Percentiles rank a stretch among this genome's conserved stretches.
phyloP scores from a whole-genome alignment of 2,113 vertebrate genomes.

The Eclectus roratus region DNA sequence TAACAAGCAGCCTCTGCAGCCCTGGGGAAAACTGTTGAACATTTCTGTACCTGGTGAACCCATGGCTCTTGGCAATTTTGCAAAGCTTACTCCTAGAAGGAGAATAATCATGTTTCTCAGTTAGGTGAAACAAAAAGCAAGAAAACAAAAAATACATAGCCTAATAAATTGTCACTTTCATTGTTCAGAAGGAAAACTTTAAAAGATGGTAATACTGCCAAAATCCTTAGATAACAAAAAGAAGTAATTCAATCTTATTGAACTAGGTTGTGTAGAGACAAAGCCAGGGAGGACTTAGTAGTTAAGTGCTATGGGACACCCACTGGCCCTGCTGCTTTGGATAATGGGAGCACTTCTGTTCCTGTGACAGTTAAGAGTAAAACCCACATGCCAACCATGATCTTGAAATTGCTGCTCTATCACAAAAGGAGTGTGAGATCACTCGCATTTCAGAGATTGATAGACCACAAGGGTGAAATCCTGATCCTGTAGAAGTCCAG shows the following conservation, averaged over 20 bases:
- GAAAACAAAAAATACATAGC: not conserved
- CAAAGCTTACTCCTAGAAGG: not conserved
- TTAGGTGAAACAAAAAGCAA: not conserved
- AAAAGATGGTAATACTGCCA: not conserved
- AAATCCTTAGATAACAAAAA: not conserved
- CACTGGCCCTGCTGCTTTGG: rapidly evolving
- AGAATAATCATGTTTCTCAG: not conserved
- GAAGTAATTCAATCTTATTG: not conserved
- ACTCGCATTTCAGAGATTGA: not conserved
- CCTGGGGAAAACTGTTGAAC: not conserved
- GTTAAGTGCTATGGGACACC: not conserved
- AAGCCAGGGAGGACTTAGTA: not conserved
- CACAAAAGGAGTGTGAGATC: not conserved
- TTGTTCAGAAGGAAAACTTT: not conserved
- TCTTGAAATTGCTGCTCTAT: not conserved
- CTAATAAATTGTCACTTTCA: not conserved
- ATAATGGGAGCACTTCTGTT: not conserved
- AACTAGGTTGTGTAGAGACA: not conserved
- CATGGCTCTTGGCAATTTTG: not conserved
- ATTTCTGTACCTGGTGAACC: not conserved
- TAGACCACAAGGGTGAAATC: not conserved
- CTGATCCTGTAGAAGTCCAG: not conserved
- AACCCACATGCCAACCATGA: rapidly evolving
- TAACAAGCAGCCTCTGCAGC: not conserved
- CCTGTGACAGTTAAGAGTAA: not conserved